Base-by-base conservation (phyloP, 2,888 invertebrate genomes). In the Ditula angustiorana region DNA sequence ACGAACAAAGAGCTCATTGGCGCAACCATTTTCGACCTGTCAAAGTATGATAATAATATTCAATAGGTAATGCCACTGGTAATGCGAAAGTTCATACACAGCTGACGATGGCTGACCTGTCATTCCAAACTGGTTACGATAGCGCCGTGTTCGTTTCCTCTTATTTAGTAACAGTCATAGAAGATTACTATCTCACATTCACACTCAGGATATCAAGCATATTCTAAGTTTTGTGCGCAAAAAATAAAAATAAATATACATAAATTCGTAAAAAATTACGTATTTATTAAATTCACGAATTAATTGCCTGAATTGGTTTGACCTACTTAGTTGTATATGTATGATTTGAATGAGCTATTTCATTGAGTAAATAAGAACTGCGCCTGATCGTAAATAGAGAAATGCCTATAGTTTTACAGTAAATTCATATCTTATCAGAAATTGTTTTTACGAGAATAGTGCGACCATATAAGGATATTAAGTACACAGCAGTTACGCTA, bases 341-440 rank as follows among this genome's bases (percentile, higher is more conserved):
- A 16, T 26, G 44, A 53, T n/a, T 47, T 61, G 26, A 53, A 24
- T 46, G 16, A 24, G 2, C 19, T 46, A 26, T 30, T 26, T 19
- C 16, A 37, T 19, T 28, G 8, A n/a, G 13, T 60, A 23, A 37
- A 33, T 33, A 13, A 46, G 8, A 33, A 33, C 4, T 30, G 23
- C 33, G n/a, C 5, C 10, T 24, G 16, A 5, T 13, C 33, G 35
- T 50, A 47, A 19, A 41, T 8, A 41, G 37, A 35, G 50, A 49
- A 46, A 35, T 16, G 3, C 13, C 11, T 16, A 23, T 16, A 19
- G 23, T 37, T 26, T 2, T 26, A 23, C 26, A 49, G 24, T 30
- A 55, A 47, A 13, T n/a, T 47, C 66, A 65, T 74, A 77, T 77
- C 75, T 76, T 77, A 79, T 79, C 78, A 75, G 62, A 71, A 69